phyloP scores from a whole-genome alignment of 2,113 vertebrate species.

The Narcine bancroftii region DNA sequence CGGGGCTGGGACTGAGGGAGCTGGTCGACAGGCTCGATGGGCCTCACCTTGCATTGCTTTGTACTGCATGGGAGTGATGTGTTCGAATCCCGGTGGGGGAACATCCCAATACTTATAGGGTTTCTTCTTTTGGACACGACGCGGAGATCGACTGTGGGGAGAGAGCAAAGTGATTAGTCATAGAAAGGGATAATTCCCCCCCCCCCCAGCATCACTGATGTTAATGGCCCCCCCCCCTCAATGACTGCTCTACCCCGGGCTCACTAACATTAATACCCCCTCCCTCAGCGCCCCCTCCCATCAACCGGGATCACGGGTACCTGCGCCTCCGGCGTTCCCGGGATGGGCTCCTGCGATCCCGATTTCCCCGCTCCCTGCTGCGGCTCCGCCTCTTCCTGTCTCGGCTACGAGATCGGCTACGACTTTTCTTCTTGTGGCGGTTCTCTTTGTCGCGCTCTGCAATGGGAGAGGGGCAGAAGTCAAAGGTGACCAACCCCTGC shows the following conservation, averaged over 20 bases:
- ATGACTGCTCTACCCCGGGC: not conserved
- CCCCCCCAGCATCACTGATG: not conserved
- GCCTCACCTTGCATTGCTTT: constrained; percentile 85
- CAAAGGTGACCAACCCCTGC: too few species aligned
- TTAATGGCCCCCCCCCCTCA: not conserved
- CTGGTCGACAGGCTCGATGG: too few species aligned
- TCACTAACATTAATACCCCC: not conserved
- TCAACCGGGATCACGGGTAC: constrained; percentile 47
- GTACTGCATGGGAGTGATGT: constrained; percentile 90
- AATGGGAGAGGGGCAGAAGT: too few species aligned
- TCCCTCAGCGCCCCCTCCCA: not conserved
- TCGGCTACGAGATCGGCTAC: constrained; percentile 75
- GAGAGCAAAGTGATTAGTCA: constrained; percentile 28
- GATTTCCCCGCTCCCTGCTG: constrained; percentile 72
- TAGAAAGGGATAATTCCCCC: too few species aligned
- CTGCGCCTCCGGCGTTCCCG: constrained; percentile 47
- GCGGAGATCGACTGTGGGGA: constrained; percentile 67
- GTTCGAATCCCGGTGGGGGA: constrained; percentile 79
- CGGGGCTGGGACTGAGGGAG: too few species aligned
- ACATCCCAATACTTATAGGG: constrained; percentile 88
- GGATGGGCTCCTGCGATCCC: constrained; percentile 52
- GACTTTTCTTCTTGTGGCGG: constrained; percentile 73
- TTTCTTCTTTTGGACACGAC: constrained; percentile 87
- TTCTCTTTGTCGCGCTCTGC: constrained; percentile 82
- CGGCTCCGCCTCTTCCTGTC: constrained; percentile 74